A percentile compares a stretch with the other conserved stretches of the same genome.
Conservation (phyloP, 2,113 vertebrate species). For the Numida meleagris region DNA sequence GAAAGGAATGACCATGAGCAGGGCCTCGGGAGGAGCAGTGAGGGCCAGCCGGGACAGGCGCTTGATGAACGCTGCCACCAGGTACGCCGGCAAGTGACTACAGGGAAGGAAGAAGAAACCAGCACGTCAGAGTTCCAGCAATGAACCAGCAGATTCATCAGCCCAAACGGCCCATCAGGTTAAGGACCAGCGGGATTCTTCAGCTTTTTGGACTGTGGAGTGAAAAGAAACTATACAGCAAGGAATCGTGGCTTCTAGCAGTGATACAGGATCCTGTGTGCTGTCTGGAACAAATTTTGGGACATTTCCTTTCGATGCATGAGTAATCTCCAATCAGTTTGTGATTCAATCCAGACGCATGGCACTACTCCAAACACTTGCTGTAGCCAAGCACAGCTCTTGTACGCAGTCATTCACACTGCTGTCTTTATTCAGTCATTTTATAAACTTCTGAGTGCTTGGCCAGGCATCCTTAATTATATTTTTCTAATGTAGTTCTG, state of each 20-base stretch:
- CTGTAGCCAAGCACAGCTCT: background rate
- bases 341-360: background rate
- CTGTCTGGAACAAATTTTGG: background rate
- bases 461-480: background rate
- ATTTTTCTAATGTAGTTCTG: background rate
- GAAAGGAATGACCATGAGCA: slow-evolving; percentile 91
- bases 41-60: slow-evolving; percentile 89
- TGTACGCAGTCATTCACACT: rapidly evolving
- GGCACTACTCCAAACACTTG: background rate
- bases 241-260: background rate
- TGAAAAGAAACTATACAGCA: background rate
- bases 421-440: background rate
- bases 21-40: slow-evolving; percentile 86
- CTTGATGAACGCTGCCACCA: slow-evolving; percentile 94
- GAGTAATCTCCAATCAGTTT: background rate
- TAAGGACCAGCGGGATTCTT: background rate
- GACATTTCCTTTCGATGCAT: background rate
- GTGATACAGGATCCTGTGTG: rapidly evolving
- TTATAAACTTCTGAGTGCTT: background rate
- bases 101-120: background rate
- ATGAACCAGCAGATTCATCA: background rate
- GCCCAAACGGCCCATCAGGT: rapidly evolving
- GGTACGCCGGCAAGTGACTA: slow-evolving; percentile 91
- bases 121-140: background rate
- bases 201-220: background rate